Evolutionary conservation across 2,888 invertebrate species (phyloP), one percentile per base, ranked within the genome.

Genomic region (Dryadula phaetusa): DNA sequence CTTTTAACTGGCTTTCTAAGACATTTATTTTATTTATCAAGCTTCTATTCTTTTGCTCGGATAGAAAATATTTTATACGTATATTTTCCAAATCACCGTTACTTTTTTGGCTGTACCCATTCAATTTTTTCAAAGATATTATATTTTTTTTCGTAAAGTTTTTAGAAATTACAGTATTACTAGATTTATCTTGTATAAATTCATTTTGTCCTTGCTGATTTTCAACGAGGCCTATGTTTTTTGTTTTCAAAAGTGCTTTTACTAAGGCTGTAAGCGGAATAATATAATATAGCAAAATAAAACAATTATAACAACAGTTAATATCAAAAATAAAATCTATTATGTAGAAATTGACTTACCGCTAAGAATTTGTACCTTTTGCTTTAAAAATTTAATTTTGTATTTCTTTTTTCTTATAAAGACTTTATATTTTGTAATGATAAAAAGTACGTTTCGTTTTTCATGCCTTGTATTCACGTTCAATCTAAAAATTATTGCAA

Each of bases 31-130:
- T 87, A 65, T 78, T 83, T 54, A 69, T 78, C 1, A 88, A 71
- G 71, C 84, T 88, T 53, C 78, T 72, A 69, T 83, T 86, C 62
- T 74, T 84, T 66, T 83, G 83, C 76, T 86, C 80, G 2, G 84
- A 70, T 71, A 77, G 80, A 22, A 69, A 42, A 34, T 76, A 78
- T 69, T 72, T 78, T n/a, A 53, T 12, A 12, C 63, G 62, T 66
- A 80, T 74, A 7, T 76, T 74, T 16, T 77, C 72, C 34, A 82
- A 77, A 72, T 79, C 81, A 56, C 81, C 79, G 44, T 87, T 69
- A 70, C 86, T 78, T 62, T 76, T 68, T 70, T 84, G 87, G 1
- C 83, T 84, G 5, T 83, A 74, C n/a, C 32, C 63, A n/a, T 28
- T 53, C 18, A 25, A 12, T 25, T 3, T 53, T 54, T 25, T 54